Conservation (phyloP, 2,888 invertebrate species). For the Deilephila porcellus region DNA sequence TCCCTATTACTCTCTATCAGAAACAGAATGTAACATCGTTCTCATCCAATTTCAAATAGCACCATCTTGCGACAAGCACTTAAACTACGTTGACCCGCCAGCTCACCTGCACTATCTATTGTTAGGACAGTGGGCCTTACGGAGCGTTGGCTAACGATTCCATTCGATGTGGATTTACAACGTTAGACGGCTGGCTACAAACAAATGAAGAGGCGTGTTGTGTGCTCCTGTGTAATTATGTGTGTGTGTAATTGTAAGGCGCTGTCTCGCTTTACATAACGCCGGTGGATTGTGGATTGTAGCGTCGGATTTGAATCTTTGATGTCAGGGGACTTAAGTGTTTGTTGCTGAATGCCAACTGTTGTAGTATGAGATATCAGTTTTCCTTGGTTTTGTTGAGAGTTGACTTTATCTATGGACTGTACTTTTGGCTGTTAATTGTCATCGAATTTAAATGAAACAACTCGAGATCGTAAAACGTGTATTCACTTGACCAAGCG, state of each 20-base stretch:
- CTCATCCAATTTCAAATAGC: background rate
- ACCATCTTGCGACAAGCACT: background rate
- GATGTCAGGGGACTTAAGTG: too few relatives aligned
- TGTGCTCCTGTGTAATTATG: background rate
- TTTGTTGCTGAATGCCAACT: too few relatives aligned
- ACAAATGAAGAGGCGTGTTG: slow-evolving; percentile 3
- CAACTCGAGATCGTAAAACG: too few relatives aligned
- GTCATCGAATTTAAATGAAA: too few relatives aligned
- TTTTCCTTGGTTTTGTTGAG: too few relatives aligned
- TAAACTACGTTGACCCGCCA: background rate
- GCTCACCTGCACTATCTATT: background rate
- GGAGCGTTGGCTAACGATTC: background rate
- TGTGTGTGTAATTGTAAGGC: slow-evolving; percentile 1
- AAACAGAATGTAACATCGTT: background rate
- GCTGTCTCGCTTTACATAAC: background rate
- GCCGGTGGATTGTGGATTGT: background rate
- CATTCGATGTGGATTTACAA: slow-evolving; percentile 3
- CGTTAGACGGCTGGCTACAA: background rate
- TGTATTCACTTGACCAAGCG: too few relatives aligned
- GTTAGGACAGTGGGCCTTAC: background rate
- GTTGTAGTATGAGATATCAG: too few relatives aligned
- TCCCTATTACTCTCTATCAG: background rate
- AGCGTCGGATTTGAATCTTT: background rate
- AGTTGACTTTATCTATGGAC: too few relatives aligned
- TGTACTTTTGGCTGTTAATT: too few relatives aligned